phyloP scores from a whole-genome alignment of 2,888 invertebrate genomes.

The Heteromyza rotundicornis region DNA sequence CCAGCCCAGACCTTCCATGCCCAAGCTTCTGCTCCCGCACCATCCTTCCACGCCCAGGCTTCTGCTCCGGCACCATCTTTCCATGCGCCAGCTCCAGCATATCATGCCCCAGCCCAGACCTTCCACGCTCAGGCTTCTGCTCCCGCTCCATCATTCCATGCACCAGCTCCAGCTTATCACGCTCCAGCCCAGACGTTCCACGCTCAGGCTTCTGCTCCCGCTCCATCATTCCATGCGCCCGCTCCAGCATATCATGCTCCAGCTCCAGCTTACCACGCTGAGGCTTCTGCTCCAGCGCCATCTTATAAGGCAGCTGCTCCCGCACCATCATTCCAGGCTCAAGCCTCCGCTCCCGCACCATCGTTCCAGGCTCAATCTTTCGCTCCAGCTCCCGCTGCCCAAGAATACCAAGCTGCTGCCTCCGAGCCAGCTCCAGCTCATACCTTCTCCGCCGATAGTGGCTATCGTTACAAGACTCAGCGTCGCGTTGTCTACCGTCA shows the following conservation, averaged over 20 bases:
- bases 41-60: too few species aligned
- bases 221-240: constrained; percentile 22
- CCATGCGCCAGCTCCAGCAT: constrained; percentile 38
- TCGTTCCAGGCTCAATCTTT: constrained; percentile 35
- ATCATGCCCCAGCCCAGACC: constrained; percentile 38
- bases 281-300: constrained; percentile 34
- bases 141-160: constrained; percentile 17
- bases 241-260: constrained; percentile 27
- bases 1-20: too few species aligned
- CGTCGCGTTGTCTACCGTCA: constrained; percentile 42
- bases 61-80: too few species aligned
- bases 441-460: constrained; percentile 49
- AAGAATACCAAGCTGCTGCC: constrained; percentile 31
- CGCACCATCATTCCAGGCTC: too few species aligned
- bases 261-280: too few species aligned
- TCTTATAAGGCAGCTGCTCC: constrained; percentile 24
- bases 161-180: constrained; percentile 7
- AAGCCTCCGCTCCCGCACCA: constrained; percentile 40
- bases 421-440: constrained; percentile 45
- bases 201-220: constrained; percentile 28
- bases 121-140: constrained; percentile 27
- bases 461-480: constrained; percentile 56
- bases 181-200: constrained; percentile 32
- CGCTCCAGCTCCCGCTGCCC: constrained; percentile 21
- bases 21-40: too few species aligned